Conservation (phyloP, 2,888 invertebrate genomes). For the Sclerodermus sp. region DNA sequence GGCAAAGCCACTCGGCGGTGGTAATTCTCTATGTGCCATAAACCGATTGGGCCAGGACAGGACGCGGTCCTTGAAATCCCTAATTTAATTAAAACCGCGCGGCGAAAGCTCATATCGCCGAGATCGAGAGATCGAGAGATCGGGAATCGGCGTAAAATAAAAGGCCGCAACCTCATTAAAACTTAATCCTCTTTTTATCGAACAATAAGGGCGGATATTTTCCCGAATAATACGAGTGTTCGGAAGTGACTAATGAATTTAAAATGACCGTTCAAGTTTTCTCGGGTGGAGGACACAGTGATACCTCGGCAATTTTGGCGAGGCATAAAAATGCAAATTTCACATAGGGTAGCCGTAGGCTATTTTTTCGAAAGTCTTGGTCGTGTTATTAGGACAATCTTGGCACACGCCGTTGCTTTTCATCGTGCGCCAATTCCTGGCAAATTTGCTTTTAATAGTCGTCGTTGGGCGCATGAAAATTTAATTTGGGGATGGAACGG, state of each 20-base stretch:
- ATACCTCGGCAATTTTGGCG: constrained; percentile 1
- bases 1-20: too few relatives aligned
- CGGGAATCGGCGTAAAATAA: too few relatives aligned
- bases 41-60: constrained; percentile 10
- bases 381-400: background rate
- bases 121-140: too few relatives aligned
- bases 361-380: constrained; percentile 12
- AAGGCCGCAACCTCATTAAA: too few relatives aligned
- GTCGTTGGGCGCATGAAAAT: constrained; percentile 34
- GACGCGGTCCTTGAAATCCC: constrained; percentile 15
- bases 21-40: background rate
- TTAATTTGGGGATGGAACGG: constrained; percentile 22
- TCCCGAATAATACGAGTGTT: background rate
- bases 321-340: constrained; percentile 38
- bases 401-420: constrained; percentile 24
- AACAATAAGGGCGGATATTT: too few relatives aligned
- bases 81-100: background rate
- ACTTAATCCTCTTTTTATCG: constrained; percentile 2
- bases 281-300: constrained; percentile 6
- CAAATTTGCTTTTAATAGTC: constrained; percentile 48
- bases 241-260: constrained; percentile 42
- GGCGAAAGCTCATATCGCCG: background rate
- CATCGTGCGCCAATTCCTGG: constrained; percentile 29
- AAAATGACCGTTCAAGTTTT: constrained; percentile 40
- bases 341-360: background rate